Percentiles rank a stretch among this genome's conserved stretches.
These are phyloP conservation scores for Bursaphelenchus mucronatus DNA, from an alignment of 1,140 invertebrate genomes.

Conservation along the genomic window DNA sequence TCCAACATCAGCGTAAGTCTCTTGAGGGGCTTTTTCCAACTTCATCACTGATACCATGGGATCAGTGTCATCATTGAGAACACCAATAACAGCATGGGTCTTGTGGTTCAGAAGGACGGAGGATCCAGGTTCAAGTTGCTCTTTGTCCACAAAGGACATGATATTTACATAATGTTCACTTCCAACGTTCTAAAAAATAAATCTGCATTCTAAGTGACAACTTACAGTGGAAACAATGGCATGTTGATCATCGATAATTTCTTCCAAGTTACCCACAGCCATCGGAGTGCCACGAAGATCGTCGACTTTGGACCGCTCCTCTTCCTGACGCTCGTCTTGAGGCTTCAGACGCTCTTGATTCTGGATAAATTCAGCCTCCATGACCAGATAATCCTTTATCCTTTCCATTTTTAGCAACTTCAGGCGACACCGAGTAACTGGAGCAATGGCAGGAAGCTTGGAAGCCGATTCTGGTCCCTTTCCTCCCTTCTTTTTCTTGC, in stretches of 20 bases:
- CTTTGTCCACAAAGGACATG: slow-evolving; percentile 98
- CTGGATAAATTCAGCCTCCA: slow-evolving; percentile 98
- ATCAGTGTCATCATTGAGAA: slow-evolving; percentile 97
- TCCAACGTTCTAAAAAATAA: slow-evolving; percentile 73
- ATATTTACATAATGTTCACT: slow-evolving; percentile 99
- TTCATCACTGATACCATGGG: slow-evolving; percentile 99
- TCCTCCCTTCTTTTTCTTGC: slow-evolving; percentile 91
- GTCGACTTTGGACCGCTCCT: slow-evolving; percentile 88
- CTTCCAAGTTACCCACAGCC: slow-evolving; percentile 98
- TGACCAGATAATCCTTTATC: slow-evolving; percentile 96
- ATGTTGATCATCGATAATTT: slow-evolving; percentile 99
- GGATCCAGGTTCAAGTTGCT: slow-evolving; percentile 96
- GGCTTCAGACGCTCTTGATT: slow-evolving; percentile 97
- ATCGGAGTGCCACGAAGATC: slow-evolving; percentile 96
- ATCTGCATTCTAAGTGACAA: slow-evolving; percentile 13
- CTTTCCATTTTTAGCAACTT: slow-evolving; percentile 91
- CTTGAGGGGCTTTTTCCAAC: slow-evolving; percentile 90
- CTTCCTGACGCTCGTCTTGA: slow-evolving; percentile 97
- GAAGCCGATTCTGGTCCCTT: slow-evolving; percentile 96
- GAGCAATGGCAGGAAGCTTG: slow-evolving; percentile 93
- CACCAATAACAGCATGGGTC: slow-evolving; percentile 94
- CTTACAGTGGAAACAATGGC: slow-evolving; percentile 88
- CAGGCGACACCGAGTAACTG: slow-evolving; percentile 88
- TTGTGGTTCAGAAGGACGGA: slow-evolving; percentile 98
- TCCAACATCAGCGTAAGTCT: slow-evolving; percentile 99